Evolutionary conservation across 1,140 invertebrate genomes (phyloP), one percentile per base, ranked within the genome.

Genomic region (Drosophila saltans): DNA sequence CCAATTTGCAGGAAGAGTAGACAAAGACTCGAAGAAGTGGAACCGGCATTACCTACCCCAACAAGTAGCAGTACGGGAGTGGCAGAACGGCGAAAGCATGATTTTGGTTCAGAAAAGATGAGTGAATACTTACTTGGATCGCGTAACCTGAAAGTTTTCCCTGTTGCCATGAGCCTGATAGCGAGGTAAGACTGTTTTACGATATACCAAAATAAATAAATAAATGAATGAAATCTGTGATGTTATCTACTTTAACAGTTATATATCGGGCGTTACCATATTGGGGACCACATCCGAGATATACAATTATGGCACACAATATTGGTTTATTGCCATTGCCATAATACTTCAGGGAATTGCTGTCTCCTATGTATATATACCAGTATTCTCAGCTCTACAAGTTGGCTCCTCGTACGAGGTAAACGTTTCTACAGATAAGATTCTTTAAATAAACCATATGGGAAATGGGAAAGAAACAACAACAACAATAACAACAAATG

Each of bases 211-310:
- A 4, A 1, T 8, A 28, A 30, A 52, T 16, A 26, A 10, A 70
- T 7, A 24, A 24, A 41, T 21, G 10, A 7, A 26, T 36, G 3
- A 55, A 10, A 45, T 63, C 43, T 16, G 16, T 16, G 9, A 56
- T 61, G 36, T 82, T 71, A 82, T 88, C 82, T 65, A 3, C 66
- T 80, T 74, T 73, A 72, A 65, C 82, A 97, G 96, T 84, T 97
- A 98, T 91, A 96, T 98, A 91, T 98, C 97, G 0, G 97, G 97
- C 58, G 96, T 98, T 39, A 97, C 97, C 7, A 95, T 98, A 67
- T 93, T 98, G 11, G 97, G 97, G 10, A 97, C 96, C 8, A 97
- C 97, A 3, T 95, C 97, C 0, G 97, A 98, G 93, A 96, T 97
- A 74, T 98, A 98, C 91, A 96, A 96, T 92, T 97, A 95, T 91